These are phyloP conservation scores for Atta texana DNA, from an alignment of 1,140 invertebrate species.

Conservation along the genomic window DNA sequence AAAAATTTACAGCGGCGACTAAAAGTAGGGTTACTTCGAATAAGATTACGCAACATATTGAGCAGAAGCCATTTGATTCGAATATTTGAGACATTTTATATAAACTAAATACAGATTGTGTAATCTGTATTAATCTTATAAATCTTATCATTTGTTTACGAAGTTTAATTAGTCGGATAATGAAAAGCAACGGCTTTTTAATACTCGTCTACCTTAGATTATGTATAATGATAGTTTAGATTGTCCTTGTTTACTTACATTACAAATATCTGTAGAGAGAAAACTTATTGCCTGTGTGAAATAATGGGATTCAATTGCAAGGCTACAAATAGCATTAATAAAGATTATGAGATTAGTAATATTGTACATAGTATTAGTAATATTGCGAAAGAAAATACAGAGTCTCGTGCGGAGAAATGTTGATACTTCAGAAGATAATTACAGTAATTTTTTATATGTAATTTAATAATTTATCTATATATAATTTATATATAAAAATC, in stretches of 20 bases:
- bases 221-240: slow-evolving; percentile 3
- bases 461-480: not conserved
- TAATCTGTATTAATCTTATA: not conserved
- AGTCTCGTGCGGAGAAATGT: not conserved
- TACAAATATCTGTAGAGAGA: not conserved
- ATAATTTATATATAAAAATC: too few relatives aligned
- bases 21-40: not conserved
- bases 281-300: not conserved
- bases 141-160: not conserved
- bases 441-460: not conserved
- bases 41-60: not conserved
- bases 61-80: not conserved
- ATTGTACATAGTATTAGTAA: slow-evolving; percentile 1
- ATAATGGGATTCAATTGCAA: slow-evolving; percentile 29
- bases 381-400: not conserved
- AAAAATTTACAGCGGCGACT: not conserved
- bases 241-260: slow-evolving; percentile 35
- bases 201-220: slow-evolving; percentile 1
- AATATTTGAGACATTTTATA: slow-evolving; percentile 1
- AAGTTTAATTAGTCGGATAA: not conserved
- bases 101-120: too few relatives aligned
- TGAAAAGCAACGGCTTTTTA: slow-evolving; percentile 8
- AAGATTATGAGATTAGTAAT: not conserved
- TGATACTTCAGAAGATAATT: not conserved
- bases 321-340: not conserved